phyloP scores from a whole-genome alignment of 2,888 invertebrate genomes.

The Melipona beecheii region DNA sequence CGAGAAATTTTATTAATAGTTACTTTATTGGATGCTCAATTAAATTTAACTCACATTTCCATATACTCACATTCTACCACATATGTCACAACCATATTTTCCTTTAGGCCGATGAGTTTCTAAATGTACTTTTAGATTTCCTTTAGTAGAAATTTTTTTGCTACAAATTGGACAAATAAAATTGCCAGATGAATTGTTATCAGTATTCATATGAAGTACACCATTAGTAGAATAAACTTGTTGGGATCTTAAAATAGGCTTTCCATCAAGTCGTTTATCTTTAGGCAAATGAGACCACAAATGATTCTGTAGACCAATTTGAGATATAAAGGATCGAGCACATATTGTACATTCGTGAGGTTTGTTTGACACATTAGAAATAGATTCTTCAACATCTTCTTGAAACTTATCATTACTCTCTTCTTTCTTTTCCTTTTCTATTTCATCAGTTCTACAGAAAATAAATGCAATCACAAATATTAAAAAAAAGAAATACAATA shows the following conservation, averaged over 20 bases:
- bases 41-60: background rate
- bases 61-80: slow-evolving; percentile 87
- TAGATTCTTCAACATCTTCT: slow-evolving; percentile 57
- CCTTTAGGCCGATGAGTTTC: slow-evolving; percentile 88
- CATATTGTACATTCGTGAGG: slow-evolving; percentile 86
- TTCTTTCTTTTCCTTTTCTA: slow-evolving; percentile 63
- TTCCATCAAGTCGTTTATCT: slow-evolving; percentile 79
- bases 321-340: slow-evolving; percentile 86
- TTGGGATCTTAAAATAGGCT: slow-evolving; percentile 77
- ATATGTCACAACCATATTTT: slow-evolving; percentile 87
- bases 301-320: slow-evolving; percentile 87
- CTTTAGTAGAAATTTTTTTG: slow-evolving; percentile 87
- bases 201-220: slow-evolving; percentile 79
- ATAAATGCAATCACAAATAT: background rate
- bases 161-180: slow-evolving; percentile 87
- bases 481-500: background rate
- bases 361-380: slow-evolving; percentile 77
- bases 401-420: slow-evolving; percentile 46
- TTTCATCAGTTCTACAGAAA: slow-evolving; percentile 54
- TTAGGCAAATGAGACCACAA: slow-evolving; percentile 86
- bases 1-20: slow-evolving; percentile 18
- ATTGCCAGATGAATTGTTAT: slow-evolving; percentile 80
- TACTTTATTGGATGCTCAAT: background rate
- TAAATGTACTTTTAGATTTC: slow-evolving; percentile 87
- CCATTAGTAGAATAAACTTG: slow-evolving; percentile 79